Base-by-base conservation (phyloP, 2,797 vertebrate genomes). In the Euphonia xanthogaster region DNA sequence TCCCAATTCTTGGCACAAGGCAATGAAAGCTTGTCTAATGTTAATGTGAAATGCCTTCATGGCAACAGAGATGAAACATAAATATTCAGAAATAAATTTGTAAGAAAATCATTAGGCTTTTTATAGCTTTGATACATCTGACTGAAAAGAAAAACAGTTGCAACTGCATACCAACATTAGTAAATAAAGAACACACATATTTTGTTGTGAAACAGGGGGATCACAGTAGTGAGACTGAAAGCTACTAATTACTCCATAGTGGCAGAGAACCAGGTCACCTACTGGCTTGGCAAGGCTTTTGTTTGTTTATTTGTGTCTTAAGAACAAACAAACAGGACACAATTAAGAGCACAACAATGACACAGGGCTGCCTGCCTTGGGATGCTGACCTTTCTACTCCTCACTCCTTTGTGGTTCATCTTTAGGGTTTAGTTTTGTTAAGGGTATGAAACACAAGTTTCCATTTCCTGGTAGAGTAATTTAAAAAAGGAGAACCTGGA, bases 241-340 rank as follows among this genome's bases (percentile, higher is more conserved):
- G 50, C 85, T 78, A 75, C 23, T 51, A 93, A 48, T 16, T 88
- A 58, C 81, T 93, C 60, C 66, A 20, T 83, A 72, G 62, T 60
- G 85, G 88, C 54, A 96, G 66, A 82, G 67, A 96, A 87, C 35
- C 65, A 84, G 95, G 86, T 88, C 70, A 97, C 90, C 95, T 85
- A 92, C 80, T 94, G 89, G 55, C 45, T 88, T 93, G 66, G 72
- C 57, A 85, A 48, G 40, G 80, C 11, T 37, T 91, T 55, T 61
- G 23, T 85, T 93, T 92, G 78, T 80, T 91, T 95, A 28, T 61
- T 76, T 54, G 31, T 51, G 95, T 90, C 76, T 84, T 63, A 91
- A 80, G 57, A 96, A 70, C 60, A 89, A 85, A 42, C 45, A 85
- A 89, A 73, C 54, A 95, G 42, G 91, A 94, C 63, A 65, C 24